Conservation (phyloP, 2,888 invertebrate genomes). For the Chloroclysta siterata region DNA sequence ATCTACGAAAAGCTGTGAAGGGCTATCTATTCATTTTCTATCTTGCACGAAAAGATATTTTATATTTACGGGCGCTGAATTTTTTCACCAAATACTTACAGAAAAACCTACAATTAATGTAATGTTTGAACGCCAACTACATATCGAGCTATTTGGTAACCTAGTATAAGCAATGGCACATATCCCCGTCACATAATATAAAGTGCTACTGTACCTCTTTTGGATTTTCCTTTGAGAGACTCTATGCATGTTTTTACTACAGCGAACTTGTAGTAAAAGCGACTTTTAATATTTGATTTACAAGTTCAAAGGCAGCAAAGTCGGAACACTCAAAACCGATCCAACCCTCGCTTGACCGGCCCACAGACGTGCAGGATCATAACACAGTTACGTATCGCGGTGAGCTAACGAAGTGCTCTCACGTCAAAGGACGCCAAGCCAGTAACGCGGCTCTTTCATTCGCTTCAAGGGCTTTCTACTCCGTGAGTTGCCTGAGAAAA, state of each 20-base stretch:
- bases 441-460: slow-evolving; percentile 57
- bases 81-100: too few species aligned
- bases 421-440: slow-evolving; percentile 55
- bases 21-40: too few species aligned
- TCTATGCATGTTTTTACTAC: not conserved
- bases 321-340: slow-evolving; percentile 12
- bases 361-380: slow-evolving; percentile 60
- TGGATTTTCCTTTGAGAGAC: too few species aligned
- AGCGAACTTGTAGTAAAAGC: not conserved
- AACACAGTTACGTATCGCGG: slow-evolving; percentile 55
- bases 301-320: slow-evolving; percentile 10
- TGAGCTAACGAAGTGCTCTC: slow-evolving; percentile 65
- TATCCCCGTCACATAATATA: too few species aligned
- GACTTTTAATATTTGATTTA: not conserved
- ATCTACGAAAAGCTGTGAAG: too few species aligned
- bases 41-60: too few species aligned
- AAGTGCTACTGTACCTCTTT: too few species aligned
- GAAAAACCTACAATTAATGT: too few species aligned
- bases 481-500: slow-evolving; percentile 21
- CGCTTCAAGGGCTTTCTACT: slow-evolving; percentile 42
- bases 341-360: slow-evolving; percentile 30
- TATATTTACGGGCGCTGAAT: too few species aligned
- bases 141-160: too few species aligned
- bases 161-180: too few species aligned
- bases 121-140: not conserved